Evolutionary conservation across 2,113 vertebrate species (phyloP).

Genomic region (Dipodomys ordii): DNA sequence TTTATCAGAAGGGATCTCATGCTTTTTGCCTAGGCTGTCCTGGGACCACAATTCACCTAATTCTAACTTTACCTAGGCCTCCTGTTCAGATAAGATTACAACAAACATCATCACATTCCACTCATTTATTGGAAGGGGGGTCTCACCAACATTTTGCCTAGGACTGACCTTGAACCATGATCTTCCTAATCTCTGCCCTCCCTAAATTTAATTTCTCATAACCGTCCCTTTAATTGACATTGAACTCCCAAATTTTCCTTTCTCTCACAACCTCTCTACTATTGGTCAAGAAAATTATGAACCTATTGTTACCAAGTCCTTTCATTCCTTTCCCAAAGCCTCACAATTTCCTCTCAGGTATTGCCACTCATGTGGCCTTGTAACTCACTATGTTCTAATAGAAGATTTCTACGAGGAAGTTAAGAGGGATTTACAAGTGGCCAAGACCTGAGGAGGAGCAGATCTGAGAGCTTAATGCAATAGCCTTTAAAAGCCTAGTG

Average conservation of each 20-base stretch:
- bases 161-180: not conserved
- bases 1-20: too few species aligned
- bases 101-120: too few species aligned
- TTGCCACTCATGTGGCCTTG: not conserved
- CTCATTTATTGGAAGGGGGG: too few species aligned
- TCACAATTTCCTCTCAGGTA: not conserved
- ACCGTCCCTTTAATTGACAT: not conserved
- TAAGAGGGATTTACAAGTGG: not conserved
- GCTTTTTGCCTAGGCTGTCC: too few species aligned
- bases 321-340: not conserved
- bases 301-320: not conserved
- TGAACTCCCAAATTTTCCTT: not conserved
- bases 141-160: too few species aligned
- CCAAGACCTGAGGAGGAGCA: not conserved
- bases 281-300: not conserved
- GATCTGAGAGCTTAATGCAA: not conserved
- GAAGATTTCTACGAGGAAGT: slow-evolving; percentile 45
- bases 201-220: not conserved
- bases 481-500: not conserved
- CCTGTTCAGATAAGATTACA: too few species aligned
- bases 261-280: not conserved
- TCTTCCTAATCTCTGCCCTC: not conserved
- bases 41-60: too few species aligned
- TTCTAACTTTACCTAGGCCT: too few species aligned
- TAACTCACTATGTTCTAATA: not conserved